Evolutionary conservation across 2,888 invertebrate species (phyloP).

Genomic region (Xestia rhomboidea): DNA sequence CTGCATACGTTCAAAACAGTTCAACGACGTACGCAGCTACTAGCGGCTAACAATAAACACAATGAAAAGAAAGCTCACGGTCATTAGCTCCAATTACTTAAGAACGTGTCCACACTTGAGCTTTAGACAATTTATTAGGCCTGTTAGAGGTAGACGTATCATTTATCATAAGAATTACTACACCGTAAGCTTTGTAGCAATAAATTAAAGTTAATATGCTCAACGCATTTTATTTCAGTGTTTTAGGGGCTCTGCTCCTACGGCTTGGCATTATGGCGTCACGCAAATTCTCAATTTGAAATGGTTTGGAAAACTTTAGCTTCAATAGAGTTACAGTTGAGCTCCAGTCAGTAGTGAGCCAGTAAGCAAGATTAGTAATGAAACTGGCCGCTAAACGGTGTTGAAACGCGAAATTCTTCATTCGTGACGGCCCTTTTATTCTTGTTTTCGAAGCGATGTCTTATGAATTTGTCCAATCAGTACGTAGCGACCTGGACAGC

Average conservation of each 20-base stretch:
- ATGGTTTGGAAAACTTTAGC: not conserved
- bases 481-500: not conserved
- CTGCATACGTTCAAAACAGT: slow-evolving; percentile 25
- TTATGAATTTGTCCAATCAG: not conserved
- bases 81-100: slow-evolving; percentile 64
- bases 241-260: not conserved
- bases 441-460: not conserved
- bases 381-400: not conserved
- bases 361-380: not conserved
- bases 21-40: slow-evolving; percentile 21
- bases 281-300: not conserved
- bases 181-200: not conserved
- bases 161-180: slow-evolving; percentile 19
- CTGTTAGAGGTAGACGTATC: slow-evolving; percentile 12
- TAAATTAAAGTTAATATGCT: not conserved
- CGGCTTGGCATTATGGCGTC: too few species aligned
- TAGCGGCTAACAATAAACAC: slow-evolving; percentile 49
- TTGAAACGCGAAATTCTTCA: not conserved
- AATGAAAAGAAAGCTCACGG: slow-evolving; percentile 63
- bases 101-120: slow-evolving; percentile 55
- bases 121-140: slow-evolving; percentile 35
- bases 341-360: not conserved
- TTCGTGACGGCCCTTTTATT: not conserved
- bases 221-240: not conserved
- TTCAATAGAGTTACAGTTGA: not conserved